Percentiles rank a stretch among this genome's conserved stretches.
phyloP scores from a whole-genome alignment of 2,797 vertebrate species.

The Lepus oiostolus region DNA sequence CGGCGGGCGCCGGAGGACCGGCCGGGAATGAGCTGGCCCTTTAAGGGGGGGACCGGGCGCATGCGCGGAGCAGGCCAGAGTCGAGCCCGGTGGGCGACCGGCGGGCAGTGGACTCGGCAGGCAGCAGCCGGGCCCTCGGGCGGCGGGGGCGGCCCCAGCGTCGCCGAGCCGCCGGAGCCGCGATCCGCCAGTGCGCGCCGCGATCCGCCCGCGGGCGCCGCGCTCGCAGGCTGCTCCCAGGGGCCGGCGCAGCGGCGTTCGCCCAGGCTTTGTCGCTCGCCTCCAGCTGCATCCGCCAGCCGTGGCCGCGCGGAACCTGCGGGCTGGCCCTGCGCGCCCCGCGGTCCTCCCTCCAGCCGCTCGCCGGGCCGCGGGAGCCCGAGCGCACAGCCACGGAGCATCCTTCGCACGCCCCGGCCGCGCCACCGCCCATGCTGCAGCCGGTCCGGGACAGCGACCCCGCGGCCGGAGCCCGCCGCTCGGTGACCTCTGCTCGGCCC shows the following conservation, averaged over 20 bases:
- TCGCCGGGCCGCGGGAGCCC: background rate
- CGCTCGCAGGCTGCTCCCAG: background rate
- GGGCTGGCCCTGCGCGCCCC: background rate
- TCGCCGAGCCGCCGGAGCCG: background rate
- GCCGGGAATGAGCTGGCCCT: constrained; percentile 78
- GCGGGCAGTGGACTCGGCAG: background rate
- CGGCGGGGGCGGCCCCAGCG: background rate
- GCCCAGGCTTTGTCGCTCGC: background rate
- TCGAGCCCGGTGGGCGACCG: constrained; percentile 72
- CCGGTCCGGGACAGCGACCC: constrained; percentile 60
- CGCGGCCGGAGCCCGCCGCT: constrained; percentile 55
- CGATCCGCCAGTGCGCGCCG: background rate
- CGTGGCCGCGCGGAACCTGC: constrained; percentile 20
- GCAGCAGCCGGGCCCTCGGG: constrained; percentile 25
- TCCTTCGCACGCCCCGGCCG: constrained; percentile 53
- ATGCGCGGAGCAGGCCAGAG: constrained; percentile 80
- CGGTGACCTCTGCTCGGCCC: constrained; percentile 64
- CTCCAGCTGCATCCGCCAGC: constrained; percentile 19
- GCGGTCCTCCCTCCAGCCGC: background rate
- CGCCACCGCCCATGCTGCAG: constrained; percentile 74
- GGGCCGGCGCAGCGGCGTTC: background rate
- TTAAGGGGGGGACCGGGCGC: constrained; percentile 83
- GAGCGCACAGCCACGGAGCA: constrained; percentile 54
- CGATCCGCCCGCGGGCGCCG: background rate
- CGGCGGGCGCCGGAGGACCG: background rate